Conservation (phyloP, 2,113 vertebrate species). For the Chascanopsetta lugubris region DNA sequence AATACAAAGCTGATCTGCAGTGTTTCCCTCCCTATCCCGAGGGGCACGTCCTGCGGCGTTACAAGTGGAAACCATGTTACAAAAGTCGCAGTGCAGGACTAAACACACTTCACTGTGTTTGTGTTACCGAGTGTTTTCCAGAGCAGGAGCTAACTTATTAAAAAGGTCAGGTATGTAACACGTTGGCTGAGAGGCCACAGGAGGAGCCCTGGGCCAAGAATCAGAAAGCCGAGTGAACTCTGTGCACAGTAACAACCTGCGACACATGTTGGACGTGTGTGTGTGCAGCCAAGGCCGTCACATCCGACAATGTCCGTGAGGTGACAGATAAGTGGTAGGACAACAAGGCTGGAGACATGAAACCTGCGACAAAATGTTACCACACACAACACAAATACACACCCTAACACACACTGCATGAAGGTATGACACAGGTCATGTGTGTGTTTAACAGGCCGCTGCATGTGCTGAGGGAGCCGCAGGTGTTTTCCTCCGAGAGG, state of each 20-base stretch:
- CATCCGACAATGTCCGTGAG: conserved; percentile 23
- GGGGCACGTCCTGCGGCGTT: background rate
- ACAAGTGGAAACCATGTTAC: conserved; percentile 27
- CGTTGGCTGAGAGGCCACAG: conserved; percentile 11
- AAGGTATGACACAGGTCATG: conserved; percentile 10
- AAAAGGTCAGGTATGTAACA: conserved; percentile 32
- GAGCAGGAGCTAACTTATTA: conserved; percentile 34
- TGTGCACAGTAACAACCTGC: conserved; percentile 2
- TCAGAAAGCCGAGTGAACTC: conserved; percentile 1
- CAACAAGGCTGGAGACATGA: background rate
- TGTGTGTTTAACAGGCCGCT: conserved; percentile 47
- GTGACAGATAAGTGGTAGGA: conserved; percentile 5
- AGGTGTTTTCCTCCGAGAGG: conserved; percentile 10
- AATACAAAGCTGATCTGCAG: background rate
- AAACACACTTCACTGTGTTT: conserved; percentile 30
- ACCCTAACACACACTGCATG: conserved; percentile 10
- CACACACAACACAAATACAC: conserved; percentile 10
- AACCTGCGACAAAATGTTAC: background rate
- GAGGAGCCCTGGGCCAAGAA: background rate
- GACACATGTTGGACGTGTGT: conserved; percentile 17
- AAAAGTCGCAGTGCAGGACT: too few species aligned
- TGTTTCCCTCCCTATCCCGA: conserved; percentile 4
- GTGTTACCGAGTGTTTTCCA: conserved; percentile 18
- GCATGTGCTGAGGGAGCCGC: conserved; percentile 22
- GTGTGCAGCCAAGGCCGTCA: conserved; percentile 32